Conservation (phyloP, 1,140 invertebrate species). For the Tetranychus cinnabarinus region DNA sequence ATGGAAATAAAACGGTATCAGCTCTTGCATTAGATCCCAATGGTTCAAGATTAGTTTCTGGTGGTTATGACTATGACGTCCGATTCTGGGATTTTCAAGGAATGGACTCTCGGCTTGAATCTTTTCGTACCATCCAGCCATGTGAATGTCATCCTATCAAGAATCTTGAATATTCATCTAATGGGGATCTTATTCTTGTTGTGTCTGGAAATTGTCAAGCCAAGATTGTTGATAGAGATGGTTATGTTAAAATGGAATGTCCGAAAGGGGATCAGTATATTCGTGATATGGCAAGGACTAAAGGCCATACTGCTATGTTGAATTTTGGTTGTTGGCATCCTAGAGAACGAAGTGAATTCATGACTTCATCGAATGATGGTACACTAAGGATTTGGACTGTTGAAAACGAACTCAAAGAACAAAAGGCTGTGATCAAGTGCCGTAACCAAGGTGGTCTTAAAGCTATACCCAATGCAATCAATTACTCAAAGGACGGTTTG, state of each 20-base stretch:
- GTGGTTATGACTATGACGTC: constrained; percentile 75
- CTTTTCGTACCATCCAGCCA: constrained; percentile 72
- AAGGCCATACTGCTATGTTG: constrained; percentile 79
- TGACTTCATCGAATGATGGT: constrained; percentile 76
- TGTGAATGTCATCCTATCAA: constrained; percentile 88
- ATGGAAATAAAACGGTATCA: constrained; percentile 23
- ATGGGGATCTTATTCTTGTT: constrained; percentile 79
- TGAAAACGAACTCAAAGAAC: constrained; percentile 37
- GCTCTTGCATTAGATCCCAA: constrained; percentile 72
- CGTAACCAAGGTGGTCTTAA: constrained; percentile 64
- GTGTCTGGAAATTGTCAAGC: constrained; percentile 63
- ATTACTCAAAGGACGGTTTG: constrained; percentile 63
- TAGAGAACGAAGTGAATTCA: constrained; percentile 63
- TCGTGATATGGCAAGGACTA: constrained; percentile 73
- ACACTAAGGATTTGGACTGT: constrained; percentile 50
- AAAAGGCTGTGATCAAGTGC: constrained; percentile 69
- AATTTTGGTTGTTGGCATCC: constrained; percentile 88
- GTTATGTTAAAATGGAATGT: constrained; percentile 82
- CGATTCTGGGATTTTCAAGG: constrained; percentile 95
- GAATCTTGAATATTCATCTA: constrained; percentile 66
- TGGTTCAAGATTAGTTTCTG: constrained; percentile 71
- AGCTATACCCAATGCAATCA: constrained; percentile 58
- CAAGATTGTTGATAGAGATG: constrained; percentile 84
- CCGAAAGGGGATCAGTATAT: constrained; percentile 86
- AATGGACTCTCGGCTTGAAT: constrained; percentile 71